phyloP scores from a whole-genome alignment of 2,888 invertebrate genomes.

The Zonitis immaculata region DNA sequence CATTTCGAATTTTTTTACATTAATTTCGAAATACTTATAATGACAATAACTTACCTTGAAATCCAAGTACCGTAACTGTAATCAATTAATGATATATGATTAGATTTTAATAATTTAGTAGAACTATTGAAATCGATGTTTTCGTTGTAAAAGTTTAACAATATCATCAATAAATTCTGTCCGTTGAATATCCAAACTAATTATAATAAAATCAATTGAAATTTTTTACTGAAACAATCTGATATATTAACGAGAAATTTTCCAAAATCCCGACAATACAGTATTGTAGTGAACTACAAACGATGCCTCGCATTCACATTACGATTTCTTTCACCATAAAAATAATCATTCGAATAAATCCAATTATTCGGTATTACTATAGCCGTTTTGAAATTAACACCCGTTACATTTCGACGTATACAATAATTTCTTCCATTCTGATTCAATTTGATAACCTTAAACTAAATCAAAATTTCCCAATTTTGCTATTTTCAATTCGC shows the following conservation, averaged over 20 bases:
- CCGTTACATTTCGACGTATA: constrained; percentile 53
- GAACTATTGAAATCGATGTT: constrained; percentile 63
- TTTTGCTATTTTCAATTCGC: constrained; percentile 49
- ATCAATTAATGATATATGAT: constrained; percentile 49
- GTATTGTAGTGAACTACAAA: constrained; percentile 57
- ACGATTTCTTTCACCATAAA: constrained; percentile 50
- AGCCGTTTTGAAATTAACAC: constrained; percentile 51
- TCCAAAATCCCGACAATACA: constrained; percentile 60
- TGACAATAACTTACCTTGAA: constrained; percentile 52
- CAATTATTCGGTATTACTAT: constrained; percentile 8
- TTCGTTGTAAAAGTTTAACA: constrained; percentile 56
- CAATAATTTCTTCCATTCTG: constrained; percentile 38
- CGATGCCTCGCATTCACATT: constrained; percentile 61
- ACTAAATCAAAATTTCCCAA: constrained; percentile 51
- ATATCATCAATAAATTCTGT: constrained; percentile 61
- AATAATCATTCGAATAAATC: constrained; percentile 49
- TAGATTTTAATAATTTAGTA: constrained; percentile 60
- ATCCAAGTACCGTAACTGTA: constrained; percentile 59
- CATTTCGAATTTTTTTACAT: no score
- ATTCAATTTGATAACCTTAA: constrained; percentile 27
- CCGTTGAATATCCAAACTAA: constrained; percentile 49
- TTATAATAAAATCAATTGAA: neutral
- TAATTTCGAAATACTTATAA: no score
- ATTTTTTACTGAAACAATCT: no score
- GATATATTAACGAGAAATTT: constrained; percentile 59